Evolutionary conservation across 1,140 invertebrate species (phyloP), one percentile per base, ranked within the genome.

Genomic region (Lepidotrigona ventralis): DNA sequence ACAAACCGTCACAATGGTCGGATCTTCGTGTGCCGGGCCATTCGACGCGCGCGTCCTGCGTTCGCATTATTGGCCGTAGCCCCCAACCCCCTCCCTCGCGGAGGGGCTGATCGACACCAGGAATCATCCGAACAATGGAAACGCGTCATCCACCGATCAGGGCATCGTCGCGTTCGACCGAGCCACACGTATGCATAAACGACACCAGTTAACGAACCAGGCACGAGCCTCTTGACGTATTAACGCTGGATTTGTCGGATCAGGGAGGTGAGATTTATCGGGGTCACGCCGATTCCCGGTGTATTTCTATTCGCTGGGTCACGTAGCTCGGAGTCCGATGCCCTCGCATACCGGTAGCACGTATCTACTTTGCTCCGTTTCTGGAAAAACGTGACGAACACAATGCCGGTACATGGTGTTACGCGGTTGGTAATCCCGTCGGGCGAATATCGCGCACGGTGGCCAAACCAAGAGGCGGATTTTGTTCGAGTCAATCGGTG

Each of bases 1-100:
- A 93, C 91, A 92, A 88, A 89, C 85, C 88, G 79, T 88, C 88
- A 92, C 90, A 92, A 91, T 88, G 81, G 66, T 64, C 60, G 69
- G 70, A 79, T 70, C 69, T 51, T 29, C 12, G 17, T 68, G 76
- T 81, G 79, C 74, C 66, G 83, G 66, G 85, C 77, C 86, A 87
- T 91, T 91, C 84, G 90, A 91, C 83, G 72, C 69, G 63, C 63
- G 51, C 9, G 3, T 17, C 60, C 23, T 33, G 71, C 33, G 26
- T 19, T 26, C 58, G 79, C 88, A 86, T 86, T 89, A 89, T 89
- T 88, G 81, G 85, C 80, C 64, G 29, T 9, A 78, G 85, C 11
- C 15, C 56, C 33, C 33, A n/a, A n/a, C 33, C 33, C 4, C 33
- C 33, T 33, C 6, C 39, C 39, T 46, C 39, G 8, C 39, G 39